These are phyloP conservation scores for Boloria selene DNA, from an alignment of 2,888 invertebrate genomes.

Conservation along the genomic window DNA sequence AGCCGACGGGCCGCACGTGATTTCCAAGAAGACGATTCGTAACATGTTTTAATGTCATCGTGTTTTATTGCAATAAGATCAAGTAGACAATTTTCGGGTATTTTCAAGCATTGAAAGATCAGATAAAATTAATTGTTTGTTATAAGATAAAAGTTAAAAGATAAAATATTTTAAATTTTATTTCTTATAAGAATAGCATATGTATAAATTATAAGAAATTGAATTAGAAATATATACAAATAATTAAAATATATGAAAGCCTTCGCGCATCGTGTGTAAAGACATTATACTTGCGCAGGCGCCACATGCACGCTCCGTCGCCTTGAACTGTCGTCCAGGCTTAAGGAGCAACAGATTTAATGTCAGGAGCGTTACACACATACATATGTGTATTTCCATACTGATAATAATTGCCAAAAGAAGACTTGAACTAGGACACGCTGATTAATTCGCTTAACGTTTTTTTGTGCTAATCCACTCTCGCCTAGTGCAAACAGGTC, in stretches of 20 bases:
- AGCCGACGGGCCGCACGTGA: conserved; percentile 31
- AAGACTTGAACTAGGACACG: conserved; percentile 60
- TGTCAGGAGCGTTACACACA: conserved; percentile 49
- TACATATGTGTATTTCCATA: conserved; percentile 19
- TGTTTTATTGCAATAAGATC: conserved; percentile 28
- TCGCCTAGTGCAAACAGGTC: conserved; percentile 54
- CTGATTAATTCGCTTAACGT: conserved; percentile 55
- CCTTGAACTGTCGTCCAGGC: conserved; percentile 68
- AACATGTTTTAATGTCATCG: conserved; percentile 27
- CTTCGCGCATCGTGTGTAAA: conserved; percentile 33
- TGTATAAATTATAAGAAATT: not conserved
- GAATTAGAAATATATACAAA: not conserved
- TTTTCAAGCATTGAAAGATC: not conserved
- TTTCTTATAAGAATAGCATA: not conserved
- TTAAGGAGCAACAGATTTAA: conserved; percentile 68
- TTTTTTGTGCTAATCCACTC: conserved; percentile 51
- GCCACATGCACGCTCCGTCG: conserved; percentile 45
- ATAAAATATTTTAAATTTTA: too few species aligned
- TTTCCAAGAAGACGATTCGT: conserved; percentile 35
- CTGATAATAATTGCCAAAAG: conserved; percentile 60
- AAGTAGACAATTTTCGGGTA: conserved; percentile 18
- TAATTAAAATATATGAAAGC: not conserved
- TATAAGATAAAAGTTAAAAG: too few species aligned
- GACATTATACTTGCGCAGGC: conserved; percentile 39
- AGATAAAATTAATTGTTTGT: conserved; percentile 2